These are phyloP conservation scores for Meloidogyne exigua DNA, from an alignment of 1,140 invertebrate genomes.

Conservation along the genomic window DNA sequence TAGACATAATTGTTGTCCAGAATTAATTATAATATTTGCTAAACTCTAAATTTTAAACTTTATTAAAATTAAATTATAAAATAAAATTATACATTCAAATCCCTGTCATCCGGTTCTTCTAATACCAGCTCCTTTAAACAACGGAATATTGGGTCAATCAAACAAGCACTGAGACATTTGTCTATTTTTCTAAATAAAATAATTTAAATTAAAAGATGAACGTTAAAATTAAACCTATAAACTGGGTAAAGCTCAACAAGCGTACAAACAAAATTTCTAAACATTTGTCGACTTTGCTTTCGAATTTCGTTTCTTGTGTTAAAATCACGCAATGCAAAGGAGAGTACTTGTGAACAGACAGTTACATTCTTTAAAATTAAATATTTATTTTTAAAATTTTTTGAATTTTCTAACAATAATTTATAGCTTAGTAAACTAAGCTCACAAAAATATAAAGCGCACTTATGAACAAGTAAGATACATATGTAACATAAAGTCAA, in stretches of 20 bases:
- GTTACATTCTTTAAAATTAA: slow-evolving; percentile 25
- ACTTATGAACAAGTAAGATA: no score
- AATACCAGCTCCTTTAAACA: slow-evolving; percentile 29
- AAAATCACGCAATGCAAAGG: slow-evolving; percentile 29
- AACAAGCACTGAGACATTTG: slow-evolving; percentile 32
- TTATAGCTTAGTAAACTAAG: no score
- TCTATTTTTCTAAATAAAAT: slow-evolving; percentile 30
- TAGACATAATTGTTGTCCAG: slow-evolving; percentile 23
- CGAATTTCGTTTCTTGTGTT: slow-evolving; percentile 33
- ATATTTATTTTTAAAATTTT: neutral
- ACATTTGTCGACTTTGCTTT: slow-evolving; percentile 30
- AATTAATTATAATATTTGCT: slow-evolving; percentile 30
- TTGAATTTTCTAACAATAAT: no score
- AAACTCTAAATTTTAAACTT: no score
- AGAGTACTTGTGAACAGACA: slow-evolving; percentile 35
- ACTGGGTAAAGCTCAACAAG: slow-evolving; percentile 35
- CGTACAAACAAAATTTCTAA: slow-evolving; percentile 32
- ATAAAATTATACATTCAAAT: slow-evolving; percentile 17
- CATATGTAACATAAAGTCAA: no score
- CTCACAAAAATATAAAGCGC: neutral
- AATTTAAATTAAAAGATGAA: neutral
- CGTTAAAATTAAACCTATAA: slow-evolving; percentile 24
- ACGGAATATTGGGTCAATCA: slow-evolving; percentile 35
- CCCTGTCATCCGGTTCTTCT: slow-evolving; percentile 32
- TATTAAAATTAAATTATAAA: no score